Conservation (phyloP, 1,140 invertebrate genomes). For the Trachelipus rathkii region DNA sequence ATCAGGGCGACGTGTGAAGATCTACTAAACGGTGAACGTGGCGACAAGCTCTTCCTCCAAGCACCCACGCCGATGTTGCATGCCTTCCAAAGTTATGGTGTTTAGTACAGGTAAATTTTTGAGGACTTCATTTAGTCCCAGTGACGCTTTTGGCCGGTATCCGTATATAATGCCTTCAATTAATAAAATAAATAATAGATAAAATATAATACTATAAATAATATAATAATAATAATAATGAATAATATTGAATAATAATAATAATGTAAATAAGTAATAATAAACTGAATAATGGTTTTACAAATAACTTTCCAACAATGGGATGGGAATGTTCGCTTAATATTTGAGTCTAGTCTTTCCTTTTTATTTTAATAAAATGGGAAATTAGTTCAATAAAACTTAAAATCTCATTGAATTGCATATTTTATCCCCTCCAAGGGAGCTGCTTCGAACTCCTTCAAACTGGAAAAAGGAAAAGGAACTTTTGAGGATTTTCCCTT, state of each 20-base stretch:
- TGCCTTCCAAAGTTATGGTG: constrained; percentile 89
- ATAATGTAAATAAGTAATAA: too few relatives aligned
- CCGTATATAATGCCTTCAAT: background rate
- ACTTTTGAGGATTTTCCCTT: constrained; percentile 87
- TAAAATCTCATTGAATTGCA: too few relatives aligned
- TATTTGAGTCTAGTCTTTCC: background rate
- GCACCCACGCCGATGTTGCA: constrained; percentile 82
- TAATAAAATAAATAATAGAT: too few relatives aligned
- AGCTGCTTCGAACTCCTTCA: constrained; percentile 77
- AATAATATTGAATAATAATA: background rate
- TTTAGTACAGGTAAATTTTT: constrained; percentile 60
- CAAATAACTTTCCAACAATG: too few relatives aligned
- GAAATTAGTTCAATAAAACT: too few relatives aligned
- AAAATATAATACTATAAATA: too few relatives aligned
- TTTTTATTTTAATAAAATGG: too few relatives aligned
- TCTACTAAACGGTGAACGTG: constrained; percentile 79
- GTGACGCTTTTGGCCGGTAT: background rate
- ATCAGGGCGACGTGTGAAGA: constrained; percentile 75
- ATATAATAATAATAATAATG: too few relatives aligned
- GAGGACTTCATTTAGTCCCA: background rate
- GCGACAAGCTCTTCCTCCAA: constrained; percentile 80
- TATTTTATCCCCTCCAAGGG: constrained; percentile 58
- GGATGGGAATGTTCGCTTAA: background rate
- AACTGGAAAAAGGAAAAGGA: constrained; percentile 93
- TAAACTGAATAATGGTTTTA: too few relatives aligned